A percentile compares a stretch with the other conserved stretches of the same genome.
Conservation (phyloP, 1,140 invertebrate genomes). For the Calephelis virginiensis region DNA sequence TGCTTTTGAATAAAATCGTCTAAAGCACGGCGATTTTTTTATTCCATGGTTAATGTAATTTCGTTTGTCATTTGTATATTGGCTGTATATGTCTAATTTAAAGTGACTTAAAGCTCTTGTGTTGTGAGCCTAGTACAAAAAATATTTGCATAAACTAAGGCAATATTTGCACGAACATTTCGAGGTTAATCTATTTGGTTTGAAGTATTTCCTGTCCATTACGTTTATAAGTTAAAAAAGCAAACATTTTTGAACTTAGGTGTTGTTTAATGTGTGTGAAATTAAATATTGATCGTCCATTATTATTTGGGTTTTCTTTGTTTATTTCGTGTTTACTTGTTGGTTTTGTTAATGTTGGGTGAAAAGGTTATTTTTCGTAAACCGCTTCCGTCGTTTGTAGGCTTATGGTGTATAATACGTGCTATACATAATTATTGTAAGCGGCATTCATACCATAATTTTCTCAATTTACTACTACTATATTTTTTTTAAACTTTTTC, state of each 20-base stretch:
- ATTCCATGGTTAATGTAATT: too few relatives aligned
- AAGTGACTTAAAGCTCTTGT: not conserved
- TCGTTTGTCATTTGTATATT: too few relatives aligned
- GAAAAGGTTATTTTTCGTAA: not conserved
- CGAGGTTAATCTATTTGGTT: slow-evolving; percentile 8
- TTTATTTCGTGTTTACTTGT: not conserved
- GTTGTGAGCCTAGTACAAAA: not conserved
- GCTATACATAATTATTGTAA: too few relatives aligned
- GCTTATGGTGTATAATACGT: too few relatives aligned
- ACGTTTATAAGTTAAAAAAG: not conserved
- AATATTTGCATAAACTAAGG: slow-evolving; percentile 6
- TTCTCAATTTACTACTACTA: too few relatives aligned
- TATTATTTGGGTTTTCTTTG: slow-evolving; percentile 1
- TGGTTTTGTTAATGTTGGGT: not conserved
- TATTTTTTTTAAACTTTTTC: too few relatives aligned
- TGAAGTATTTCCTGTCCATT: slow-evolving; percentile 6
- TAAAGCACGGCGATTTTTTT: too few relatives aligned
- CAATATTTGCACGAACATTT: slow-evolving; percentile 3
- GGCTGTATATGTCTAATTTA: too few relatives aligned
- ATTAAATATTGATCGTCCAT: not conserved
- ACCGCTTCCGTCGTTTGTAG: too few relatives aligned
- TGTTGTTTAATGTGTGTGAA: slow-evolving; percentile 9
- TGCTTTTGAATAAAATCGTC: too few relatives aligned
- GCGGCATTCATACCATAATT: too few relatives aligned
- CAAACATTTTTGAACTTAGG: not conserved